Evolutionary conservation across 2,888 invertebrate species (phyloP).

Genomic region (Pardosa pseudoannulata): DNA sequence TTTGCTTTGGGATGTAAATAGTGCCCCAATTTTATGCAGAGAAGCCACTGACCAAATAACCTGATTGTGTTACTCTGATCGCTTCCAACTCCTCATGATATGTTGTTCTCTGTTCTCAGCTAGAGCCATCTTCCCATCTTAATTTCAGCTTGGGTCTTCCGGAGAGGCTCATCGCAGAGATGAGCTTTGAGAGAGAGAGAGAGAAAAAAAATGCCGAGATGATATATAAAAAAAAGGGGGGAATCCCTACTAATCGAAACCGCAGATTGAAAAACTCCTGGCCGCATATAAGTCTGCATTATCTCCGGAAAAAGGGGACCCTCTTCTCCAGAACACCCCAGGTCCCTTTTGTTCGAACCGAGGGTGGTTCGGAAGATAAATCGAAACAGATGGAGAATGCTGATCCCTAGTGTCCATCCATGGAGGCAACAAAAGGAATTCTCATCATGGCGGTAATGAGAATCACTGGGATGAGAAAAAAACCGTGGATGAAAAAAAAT

Average conservation of each 20-base stretch:
- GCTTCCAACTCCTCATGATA: no score
- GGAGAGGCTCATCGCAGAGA: background rate
- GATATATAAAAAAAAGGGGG: conserved; percentile 8
- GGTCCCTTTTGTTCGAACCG: conserved; percentile 50
- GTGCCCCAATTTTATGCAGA: no score
- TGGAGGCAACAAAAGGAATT: conserved; percentile 43
- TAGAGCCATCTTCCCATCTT: background rate
- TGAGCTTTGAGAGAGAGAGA: background rate
- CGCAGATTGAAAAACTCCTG: conserved; percentile 34
- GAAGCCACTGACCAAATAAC: no score
- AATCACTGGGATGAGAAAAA: conserved; percentile 54
- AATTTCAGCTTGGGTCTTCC: background rate
- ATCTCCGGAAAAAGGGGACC: conserved; percentile 20
- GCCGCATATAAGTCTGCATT: conserved; percentile 29
- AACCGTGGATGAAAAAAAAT: conserved; percentile 14
- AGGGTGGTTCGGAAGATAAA: conserved; percentile 63
- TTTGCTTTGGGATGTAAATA: no score
- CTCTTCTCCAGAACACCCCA: conserved; percentile 18
- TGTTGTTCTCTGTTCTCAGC: no score
- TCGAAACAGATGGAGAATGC: conserved; percentile 72
- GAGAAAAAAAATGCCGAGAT: background rate
- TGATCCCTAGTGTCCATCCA: conserved; percentile 67
- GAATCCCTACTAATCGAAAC: conserved; percentile 28
- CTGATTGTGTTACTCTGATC: no score
- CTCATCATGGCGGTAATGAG: conserved; percentile 57